Base-by-base conservation (phyloP, 1,140 invertebrate species). In the Oryzaephilus surinamensis region DNA sequence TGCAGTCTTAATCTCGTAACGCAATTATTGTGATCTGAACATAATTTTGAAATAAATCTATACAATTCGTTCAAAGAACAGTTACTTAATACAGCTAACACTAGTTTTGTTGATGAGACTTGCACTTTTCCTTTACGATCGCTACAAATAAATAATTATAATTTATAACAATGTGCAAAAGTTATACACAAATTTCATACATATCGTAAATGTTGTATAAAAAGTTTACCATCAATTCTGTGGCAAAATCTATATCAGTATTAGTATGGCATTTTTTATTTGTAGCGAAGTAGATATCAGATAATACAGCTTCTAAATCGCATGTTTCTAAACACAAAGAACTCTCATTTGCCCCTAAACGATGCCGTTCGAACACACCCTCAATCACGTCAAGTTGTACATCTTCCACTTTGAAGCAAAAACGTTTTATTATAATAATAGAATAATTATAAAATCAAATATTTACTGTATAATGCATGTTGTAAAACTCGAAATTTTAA, bases 401-500 rank as follows among this genome's bases (percentile, higher is more conserved):
- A 32, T 71, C 66, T 35, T 77, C 70, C 46, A 81, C 75, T 80
- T n/a, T n/a, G 50, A 53, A 68, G 66, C 43, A 48, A 51, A 52
- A 36, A 32, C 21, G 32, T n/a, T 3, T 20, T 23, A 41, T 6
- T 23, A 44, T 21, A 15, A 32, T 6, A 21, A 41, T 18, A 15
- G 16, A 15, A 8, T 12, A 2, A 45, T 31, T 4, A 14, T 19
- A 15, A 13, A 33, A 32, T 11, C 8, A 3, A 27, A 19, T 33
- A 52, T 67, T 70, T 69, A 79, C 77, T 70, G 57, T 69, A 64
- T 32, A 79, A 59, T 42, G 66, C 55, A 43, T 69, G 71, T 65
- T 88, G 85, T 39, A 91, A 57, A 36, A 72, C 69, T 47, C 77
- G 65, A 32, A 89, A 65, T 65, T 91, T 91, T 61, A 84, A 77